These are phyloP conservation scores for Pristiophorus japonicus DNA, from an alignment of 2,113 vertebrate genomes.

Conservation along the genomic window DNA sequence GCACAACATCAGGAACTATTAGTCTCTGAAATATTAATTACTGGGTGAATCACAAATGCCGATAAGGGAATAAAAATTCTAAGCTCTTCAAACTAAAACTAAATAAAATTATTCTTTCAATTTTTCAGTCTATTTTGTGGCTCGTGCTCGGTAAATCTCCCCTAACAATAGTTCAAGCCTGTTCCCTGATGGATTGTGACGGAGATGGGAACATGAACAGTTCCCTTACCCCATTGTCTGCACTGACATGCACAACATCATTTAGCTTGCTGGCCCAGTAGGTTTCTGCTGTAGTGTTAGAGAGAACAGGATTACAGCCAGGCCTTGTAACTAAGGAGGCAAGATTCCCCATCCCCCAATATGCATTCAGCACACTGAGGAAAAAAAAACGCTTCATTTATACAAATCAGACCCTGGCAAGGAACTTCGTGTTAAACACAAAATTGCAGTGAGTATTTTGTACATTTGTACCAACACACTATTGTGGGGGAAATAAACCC, in stretches of 20 bases:
- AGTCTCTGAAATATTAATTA: not conserved
- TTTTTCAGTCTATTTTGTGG: not conserved
- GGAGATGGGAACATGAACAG: not conserved
- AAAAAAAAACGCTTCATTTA: no score
- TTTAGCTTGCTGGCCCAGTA: not conserved
- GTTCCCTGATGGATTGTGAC: not conserved
- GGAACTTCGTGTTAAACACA: not conserved
- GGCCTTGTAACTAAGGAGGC: not conserved
- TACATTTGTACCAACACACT: not conserved
- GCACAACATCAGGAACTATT: not conserved
- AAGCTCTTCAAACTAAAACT: not conserved
- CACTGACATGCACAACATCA: not conserved
- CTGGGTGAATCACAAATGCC: not conserved
- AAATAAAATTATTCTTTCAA: not conserved
- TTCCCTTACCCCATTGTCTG: no score
- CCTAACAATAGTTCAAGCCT: not conserved
- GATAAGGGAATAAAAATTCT: not conserved
- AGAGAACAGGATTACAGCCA: not conserved
- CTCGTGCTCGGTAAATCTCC: not conserved
- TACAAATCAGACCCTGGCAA: not conserved
- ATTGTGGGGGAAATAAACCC: no score
- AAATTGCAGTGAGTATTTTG: not conserved
- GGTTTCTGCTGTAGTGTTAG: not conserved
- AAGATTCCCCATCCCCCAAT: not conserved
- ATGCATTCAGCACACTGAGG: not conserved